Evolutionary conservation across 2,888 invertebrate genomes (phyloP), one percentile per base, ranked within the genome.

Genomic region (Clepsis dumicolana): DNA sequence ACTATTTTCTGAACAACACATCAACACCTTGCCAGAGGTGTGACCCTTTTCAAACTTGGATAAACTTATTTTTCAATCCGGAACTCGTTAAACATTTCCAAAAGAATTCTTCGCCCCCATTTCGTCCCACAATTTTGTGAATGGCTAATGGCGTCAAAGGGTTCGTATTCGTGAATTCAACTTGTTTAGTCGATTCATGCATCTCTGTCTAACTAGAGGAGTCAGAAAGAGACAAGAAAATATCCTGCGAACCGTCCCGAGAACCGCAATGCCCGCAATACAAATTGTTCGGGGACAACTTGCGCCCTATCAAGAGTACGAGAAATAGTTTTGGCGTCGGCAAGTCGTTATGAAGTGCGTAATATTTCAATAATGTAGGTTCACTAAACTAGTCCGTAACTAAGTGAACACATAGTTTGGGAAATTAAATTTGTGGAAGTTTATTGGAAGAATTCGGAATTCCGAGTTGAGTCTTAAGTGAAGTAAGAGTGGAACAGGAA

Each of bases 221-320:
- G 10, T 10, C 21, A 12, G 48, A 48, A 48, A 12, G 12, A 21
- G 48, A 48, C 48, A 5, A 21, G 10, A 21, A 12, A n/a, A 4
- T n/a, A 7, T 16, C 38, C 38, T 14, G 14, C n/a, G 14, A 25
- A 52, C 18, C 5, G n/a, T 52, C n/a, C 5, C 14, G 25, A 5
- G 24, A n/a, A n/a, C 27, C 52, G 7, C 27, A n/a, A 4, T 24
- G 35, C 21, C 48, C 62, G 56, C 56, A 57, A 56, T 29, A 62
- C 50, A 67, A 62, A 63, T 67, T 67, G 56, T 57, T 67, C 48
- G 5, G 27, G 54, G 21, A n/a, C 18, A 66, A 66, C 56, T 66
- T 56, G n/a, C 35, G n/a, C 54, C 48, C 8, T 66, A 25, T 24
- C 29, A 50, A 48, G 61, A 21, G 38, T n/a, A 24, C 27, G 44